Evolutionary conservation across 1,140 invertebrate genomes (phyloP).

Genomic region (Zaprionus camerounensis): DNA sequence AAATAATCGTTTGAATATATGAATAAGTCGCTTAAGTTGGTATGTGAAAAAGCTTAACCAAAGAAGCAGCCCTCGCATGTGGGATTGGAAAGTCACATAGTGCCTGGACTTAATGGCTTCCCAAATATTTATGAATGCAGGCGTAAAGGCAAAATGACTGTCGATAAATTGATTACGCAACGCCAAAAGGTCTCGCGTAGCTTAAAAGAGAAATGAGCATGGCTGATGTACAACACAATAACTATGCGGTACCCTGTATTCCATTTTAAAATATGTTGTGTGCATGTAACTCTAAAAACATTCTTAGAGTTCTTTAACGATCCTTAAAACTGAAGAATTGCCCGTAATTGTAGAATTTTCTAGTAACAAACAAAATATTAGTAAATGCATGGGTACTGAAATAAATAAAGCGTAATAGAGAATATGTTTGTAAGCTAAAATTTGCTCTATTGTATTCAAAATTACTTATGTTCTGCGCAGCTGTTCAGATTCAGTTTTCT

Average conservation of each 20-base stretch:
- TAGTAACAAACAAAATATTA: neutral
- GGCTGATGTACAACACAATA: neutral
- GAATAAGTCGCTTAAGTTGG: neutral
- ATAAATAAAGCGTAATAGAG: neutral
- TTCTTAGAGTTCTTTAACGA: no score
- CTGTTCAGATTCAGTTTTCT: constrained; percentile 37
- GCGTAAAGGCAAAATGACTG: neutral
- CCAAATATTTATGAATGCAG: constrained; percentile 1
- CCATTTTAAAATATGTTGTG: neutral
- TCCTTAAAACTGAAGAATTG: neutral
- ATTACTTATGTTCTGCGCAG: constrained; percentile 39
- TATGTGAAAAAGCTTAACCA: neutral
- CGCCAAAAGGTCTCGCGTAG: neutral
- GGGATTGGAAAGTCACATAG: neutral
- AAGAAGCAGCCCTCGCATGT: neutral
- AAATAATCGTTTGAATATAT: neutral
- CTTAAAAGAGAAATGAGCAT: neutral
- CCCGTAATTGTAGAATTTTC: neutral
- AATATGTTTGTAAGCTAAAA: neutral
- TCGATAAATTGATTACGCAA: constrained; percentile 1
- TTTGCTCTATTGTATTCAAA: neutral
- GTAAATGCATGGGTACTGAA: neutral
- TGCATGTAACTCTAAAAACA: neutral
- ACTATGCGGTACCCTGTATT: neutral
- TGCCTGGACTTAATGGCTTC: neutral